Evolutionary conservation across 2,888 invertebrate genomes (phyloP), one percentile per base, ranked within the genome.

Genomic region (Aphidoletes aphidimyza): DNA sequence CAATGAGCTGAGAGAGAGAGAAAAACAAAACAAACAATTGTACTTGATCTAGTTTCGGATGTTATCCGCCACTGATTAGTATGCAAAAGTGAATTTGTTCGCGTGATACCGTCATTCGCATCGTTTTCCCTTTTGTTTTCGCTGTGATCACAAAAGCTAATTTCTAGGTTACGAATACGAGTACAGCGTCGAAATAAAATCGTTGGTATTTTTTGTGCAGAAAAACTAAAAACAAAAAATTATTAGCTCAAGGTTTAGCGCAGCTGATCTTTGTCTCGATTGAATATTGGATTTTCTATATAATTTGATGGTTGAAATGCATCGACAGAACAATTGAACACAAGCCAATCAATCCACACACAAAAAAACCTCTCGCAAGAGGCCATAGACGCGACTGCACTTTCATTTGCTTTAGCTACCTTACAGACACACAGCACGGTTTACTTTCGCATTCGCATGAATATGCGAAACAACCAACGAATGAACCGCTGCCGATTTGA

Each of bases 401-500:
- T 69, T 69, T 69, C 69, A 69, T 69, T 69, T 69, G 69, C n/a
- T n/a, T n/a, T n/a, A n/a, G n/a, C 69, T 30, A 69, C 69, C 54
- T 54, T 54, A 54, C 54, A 5, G n/a, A n/a, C n/a, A n/a, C n/a
- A 54, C 19, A 22, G 47, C 11, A 54, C 54, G 54, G 22, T 54
- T 54, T 54, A 69, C 69, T 30, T 69, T 69, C 69, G 34, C 26
- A 54, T 54, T 54, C 54, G 54, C 8, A 22, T 3, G 42, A 42
- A n/a, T n/a, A n/a, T n/a, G n/a, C n/a, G n/a, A n/a, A n/a, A n/a
- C n/a, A n/a, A n/a, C n/a, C 42, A 42, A 14, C 42, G 14, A 6
- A 9, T 6, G 14, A 42, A 42, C 42, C 8, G 42, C 42, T 54
- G 34, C 11, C 54, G 54, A 69, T 69, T 69, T n/a, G 14, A 69